Base-by-base conservation (phyloP, 2,113 vertebrate genomes). In the Myotis brandtii region DNA sequence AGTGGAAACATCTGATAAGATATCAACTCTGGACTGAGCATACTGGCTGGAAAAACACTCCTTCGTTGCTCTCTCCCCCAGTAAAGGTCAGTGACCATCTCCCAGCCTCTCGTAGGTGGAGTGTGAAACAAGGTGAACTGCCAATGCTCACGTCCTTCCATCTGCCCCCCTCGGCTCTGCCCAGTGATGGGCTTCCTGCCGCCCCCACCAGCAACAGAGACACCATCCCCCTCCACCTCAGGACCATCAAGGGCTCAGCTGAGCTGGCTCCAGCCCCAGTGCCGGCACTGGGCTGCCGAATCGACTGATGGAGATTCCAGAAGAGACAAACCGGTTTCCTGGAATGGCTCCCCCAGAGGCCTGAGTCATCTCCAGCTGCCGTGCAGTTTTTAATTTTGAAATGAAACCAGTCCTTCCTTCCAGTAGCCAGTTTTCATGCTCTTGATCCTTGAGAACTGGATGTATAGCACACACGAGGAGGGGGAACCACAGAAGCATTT, bases 291-390 rank as follows among this genome's bases (percentile, higher is more conserved):
- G 46, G 54, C 82, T 86, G 75, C 93, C 50, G 85, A 73, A 81
- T 92, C 83, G 23, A 81, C 83, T 54, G 52, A 76, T 59, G 95
- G 91, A 92, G 79, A 73, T 67, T 95, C 89, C 95, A 95, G 93
- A 89, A 85, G 87, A 95, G 88, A 52, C 75, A 84, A 75, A 5
- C 80, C 66, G 18, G 56, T 95, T 97, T 97, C 95, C 96, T 95
- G 97, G 93, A 98, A 95, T 18, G 70, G 96, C 70, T 52, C 84
- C 96, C 88, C 97, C 9, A 0, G 95, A 96, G 97, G 64, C n/a
- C 95, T 97, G 95, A 97, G 85, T 97, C 96, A 97, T 93, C 89
- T 21, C 89, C 97, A 97, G 97, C 97, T 96, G 97, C 88, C 59
- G 66, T 66, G 93, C 93, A 86, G 3, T 9, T 84, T 73, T 95